Base-by-base conservation (phyloP, 2,113 vertebrate genomes). In the Semicossyphus pulcher region DNA sequence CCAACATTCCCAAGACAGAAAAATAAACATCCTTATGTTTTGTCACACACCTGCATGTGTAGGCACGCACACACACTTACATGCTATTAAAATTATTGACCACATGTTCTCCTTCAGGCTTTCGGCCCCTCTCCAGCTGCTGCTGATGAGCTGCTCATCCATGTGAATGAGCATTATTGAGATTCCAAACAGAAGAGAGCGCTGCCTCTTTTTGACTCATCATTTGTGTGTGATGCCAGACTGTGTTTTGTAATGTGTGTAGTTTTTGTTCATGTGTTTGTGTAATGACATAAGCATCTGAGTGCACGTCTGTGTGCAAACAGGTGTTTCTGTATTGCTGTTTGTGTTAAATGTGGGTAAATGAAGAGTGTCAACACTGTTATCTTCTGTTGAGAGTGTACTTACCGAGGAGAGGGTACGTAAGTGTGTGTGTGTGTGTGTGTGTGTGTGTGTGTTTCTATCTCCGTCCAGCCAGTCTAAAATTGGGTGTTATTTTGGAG, bases 401-500 rank as follows among this genome's bases (percentile, higher is more conserved):
- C 14, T 68, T 42, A 31, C 28, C 23, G 16, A 58, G 25, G 12
- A 57, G 18, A 39, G 0, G 0, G 4, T 5, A 9, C 15, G 18
- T 60, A 57, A 20, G 29, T 26, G 20, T 23, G 3, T 16, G 39
- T 28, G 31, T 75, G 51, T 78, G 29, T 52, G 16, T 41, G 20
- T 60, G 42, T 47, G 7, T 44, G n/a, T 67, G 28, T 26, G 44
- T 54, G 25, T 58, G 48, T 85, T 53, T 84, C 49, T 83, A 32
- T 77, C 51, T 84, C 14, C 53, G 44, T 71, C 32, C 51, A 41
- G 58, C 45, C 34, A 5, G 31, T 37, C 53, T 80, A 69, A 81
- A 83, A 63, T 66, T 74, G 45, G 83, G 58, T 69, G 66, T 18
- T 28, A 83, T 69, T 88, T 83, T 87, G 81, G 81, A 78, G 34